Conservation (phyloP, 35 echinoderm and acorn worm genomes). For the Antedon bifida region DNA sequence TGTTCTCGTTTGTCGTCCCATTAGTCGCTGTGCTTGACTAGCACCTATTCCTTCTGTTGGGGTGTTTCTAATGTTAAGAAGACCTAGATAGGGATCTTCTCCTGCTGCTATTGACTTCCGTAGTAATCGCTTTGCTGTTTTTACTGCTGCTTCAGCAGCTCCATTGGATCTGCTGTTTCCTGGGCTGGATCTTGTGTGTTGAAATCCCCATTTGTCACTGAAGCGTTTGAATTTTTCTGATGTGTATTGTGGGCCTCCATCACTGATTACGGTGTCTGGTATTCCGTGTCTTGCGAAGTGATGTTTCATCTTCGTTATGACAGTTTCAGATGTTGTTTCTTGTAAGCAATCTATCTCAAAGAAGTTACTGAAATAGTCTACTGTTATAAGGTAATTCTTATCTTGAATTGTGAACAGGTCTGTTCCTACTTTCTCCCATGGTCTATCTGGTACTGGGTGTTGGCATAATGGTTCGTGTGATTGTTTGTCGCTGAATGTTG, state of each 20-base stretch:
- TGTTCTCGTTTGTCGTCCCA: not conserved
- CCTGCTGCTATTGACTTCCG: not conserved
- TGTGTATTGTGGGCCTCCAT: slow-evolving; percentile 7
- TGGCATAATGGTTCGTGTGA: slow-evolving; percentile 2
- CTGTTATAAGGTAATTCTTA: slow-evolving; percentile 9
- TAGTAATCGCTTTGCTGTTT: not conserved
- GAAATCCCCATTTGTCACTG: not conserved
- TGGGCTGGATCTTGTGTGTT: not conserved
- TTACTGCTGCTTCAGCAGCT: not conserved
- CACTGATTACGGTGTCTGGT: slow-evolving; percentile 10
- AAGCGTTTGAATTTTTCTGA: not conserved
- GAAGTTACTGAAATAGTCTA: slow-evolving; percentile 4
- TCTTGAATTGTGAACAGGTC: not conserved
- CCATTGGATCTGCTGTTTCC: not conserved
- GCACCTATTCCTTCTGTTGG: not conserved
- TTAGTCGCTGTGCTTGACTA: not conserved
- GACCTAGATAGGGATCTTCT: slow-evolving; percentile 5
- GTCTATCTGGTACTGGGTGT: slow-evolving; percentile 1
- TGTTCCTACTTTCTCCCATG: slow-evolving; percentile 10
- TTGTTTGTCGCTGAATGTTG: slow-evolving; percentile 7
- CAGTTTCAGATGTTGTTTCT: not conserved
- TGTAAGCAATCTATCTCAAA: not conserved
- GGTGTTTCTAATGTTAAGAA: not conserved
- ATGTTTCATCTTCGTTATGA: slow-evolving; percentile 6
- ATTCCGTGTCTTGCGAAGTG: slow-evolving; percentile 7